These are phyloP conservation scores for Percopsis transmontana DNA, from an alignment of 2,113 vertebrate genomes.

Conservation along the genomic window DNA sequence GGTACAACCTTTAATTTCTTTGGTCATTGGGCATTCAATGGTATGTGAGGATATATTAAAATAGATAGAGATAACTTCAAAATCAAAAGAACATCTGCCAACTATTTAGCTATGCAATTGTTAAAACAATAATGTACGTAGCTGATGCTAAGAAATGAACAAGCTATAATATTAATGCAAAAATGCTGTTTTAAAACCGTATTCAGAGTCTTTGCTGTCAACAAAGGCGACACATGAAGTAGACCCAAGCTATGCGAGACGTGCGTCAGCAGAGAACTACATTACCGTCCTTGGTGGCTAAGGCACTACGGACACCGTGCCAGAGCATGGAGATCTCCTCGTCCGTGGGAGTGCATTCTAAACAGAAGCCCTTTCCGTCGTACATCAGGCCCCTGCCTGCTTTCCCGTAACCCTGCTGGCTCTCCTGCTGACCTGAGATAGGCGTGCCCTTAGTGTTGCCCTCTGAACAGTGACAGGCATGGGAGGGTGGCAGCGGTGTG, in stretches of 20 bases:
- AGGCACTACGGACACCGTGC: constrained; percentile 69
- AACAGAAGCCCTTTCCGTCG: constrained; percentile 69
- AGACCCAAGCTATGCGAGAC: neutral
- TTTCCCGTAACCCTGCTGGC: constrained; percentile 30
- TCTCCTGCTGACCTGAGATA: constrained; percentile 60
- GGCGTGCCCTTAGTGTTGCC: constrained; percentile 52
- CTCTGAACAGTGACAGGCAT: constrained; percentile 42
- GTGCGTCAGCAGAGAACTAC: constrained; percentile 18
- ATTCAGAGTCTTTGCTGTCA: neutral
- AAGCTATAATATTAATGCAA: neutral
- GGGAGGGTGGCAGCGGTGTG: constrained; percentile 55
- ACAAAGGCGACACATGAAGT: neutral
- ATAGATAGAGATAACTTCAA: neutral
- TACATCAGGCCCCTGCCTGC: constrained; percentile 49
- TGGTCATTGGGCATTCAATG: neutral
- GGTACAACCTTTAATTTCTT: neutral
- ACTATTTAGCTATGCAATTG: neutral
- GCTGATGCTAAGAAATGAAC: constrained; percentile 3
- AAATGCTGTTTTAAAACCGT: too few relatives aligned
- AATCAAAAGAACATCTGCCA: neutral
- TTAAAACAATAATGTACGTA: neutral
- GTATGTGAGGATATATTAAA: neutral
- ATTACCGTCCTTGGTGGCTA: constrained; percentile 75
- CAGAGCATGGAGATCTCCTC: constrained; percentile 82
- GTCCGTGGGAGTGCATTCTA: constrained; percentile 78